Percentiles rank a stretch among this genome's conserved stretches.
phyloP scores from a whole-genome alignment of 2,888 invertebrate species.

The Melanophora roralis region DNA sequence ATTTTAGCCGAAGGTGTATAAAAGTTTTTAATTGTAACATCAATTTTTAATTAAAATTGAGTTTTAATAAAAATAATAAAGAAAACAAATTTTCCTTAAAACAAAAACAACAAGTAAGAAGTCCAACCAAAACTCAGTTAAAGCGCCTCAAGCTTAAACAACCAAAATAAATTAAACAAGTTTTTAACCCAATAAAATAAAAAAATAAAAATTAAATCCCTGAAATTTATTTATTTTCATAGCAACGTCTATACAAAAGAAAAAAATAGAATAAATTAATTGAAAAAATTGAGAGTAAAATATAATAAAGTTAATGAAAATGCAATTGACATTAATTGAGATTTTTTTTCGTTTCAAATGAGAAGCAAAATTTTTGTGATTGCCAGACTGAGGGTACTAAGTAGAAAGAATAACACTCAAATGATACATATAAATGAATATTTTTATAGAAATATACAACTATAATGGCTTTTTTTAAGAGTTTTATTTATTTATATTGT shows the following conservation, averaged over 20 bases:
- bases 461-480: too few species aligned
- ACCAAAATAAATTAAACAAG: background rate
- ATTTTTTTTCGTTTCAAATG: background rate
- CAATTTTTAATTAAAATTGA: conserved; percentile 62
- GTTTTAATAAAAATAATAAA: conserved; percentile 29
- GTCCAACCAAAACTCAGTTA: background rate
- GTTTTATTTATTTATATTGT: too few species aligned
- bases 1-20: background rate
- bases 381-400: background rate
- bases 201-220: conserved; percentile 7
- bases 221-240: background rate
- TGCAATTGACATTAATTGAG: conserved; percentile 60
- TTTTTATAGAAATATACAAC: too few species aligned
- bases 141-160: conserved; percentile 15
- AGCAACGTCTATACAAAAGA: background rate
- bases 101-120: background rate
- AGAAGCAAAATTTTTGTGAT: conserved; percentile 3
- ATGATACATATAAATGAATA: too few species aligned
- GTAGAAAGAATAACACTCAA: background rate
- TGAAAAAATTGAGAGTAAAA: background rate
- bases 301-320: conserved; percentile 44
- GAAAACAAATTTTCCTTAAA: background rate
- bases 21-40: conserved; percentile 42
- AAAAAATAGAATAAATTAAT: conserved; percentile 15
- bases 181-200: background rate